Base-by-base conservation (phyloP, 2,113 vertebrate species). In the Labrus mixtus region DNA sequence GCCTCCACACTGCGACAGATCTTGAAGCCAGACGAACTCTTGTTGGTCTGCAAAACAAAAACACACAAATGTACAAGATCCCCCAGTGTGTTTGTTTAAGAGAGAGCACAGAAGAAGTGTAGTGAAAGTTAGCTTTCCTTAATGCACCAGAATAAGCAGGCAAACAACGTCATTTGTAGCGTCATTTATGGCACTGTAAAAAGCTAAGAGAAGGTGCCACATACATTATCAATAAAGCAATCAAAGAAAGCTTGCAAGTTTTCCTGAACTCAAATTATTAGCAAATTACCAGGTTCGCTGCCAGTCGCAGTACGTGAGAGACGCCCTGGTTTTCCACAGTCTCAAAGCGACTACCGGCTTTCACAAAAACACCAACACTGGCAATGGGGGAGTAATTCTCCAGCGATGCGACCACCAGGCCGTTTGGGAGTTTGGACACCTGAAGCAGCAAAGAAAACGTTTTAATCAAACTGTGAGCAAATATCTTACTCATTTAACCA, bases 341-440 rank as follows among this genome's bases (percentile, higher is more conserved):
- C 90, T 99, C 97, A 59, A 95, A 94, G 66, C 97, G 95, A 85
- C 97, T 97, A 74, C 97, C 97, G 0, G 96, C 93, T 94, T 95
- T 98, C 83, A 99, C 92, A 90, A 98, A 98, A 74, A 99, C 93
- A 16, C 96, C 95, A 36, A 99, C 95, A 81, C 93, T 97, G 71
- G 96, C 95, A 67, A 89, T 9, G 0, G 97, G 97, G 50, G 96
- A 96, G 77, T 96, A 95, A 83, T 96, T 98, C 88, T 99, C 97
- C 91, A 97, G 66, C 20, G 98, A 97, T 0, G 97, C 97, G 54
- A 98, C 91, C 71, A 98, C 88, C 84, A 99, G 91, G 20, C 98
- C 97, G 76, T 94, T 98, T 59, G 97, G 95, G 67, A 98, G 93
- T 72, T 95, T 98, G 84, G 97, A 96, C 63, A 98, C 95, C 97